Base-by-base conservation (phyloP, 2,797 vertebrate species). In the Ambastaia sidthimunki region DNA sequence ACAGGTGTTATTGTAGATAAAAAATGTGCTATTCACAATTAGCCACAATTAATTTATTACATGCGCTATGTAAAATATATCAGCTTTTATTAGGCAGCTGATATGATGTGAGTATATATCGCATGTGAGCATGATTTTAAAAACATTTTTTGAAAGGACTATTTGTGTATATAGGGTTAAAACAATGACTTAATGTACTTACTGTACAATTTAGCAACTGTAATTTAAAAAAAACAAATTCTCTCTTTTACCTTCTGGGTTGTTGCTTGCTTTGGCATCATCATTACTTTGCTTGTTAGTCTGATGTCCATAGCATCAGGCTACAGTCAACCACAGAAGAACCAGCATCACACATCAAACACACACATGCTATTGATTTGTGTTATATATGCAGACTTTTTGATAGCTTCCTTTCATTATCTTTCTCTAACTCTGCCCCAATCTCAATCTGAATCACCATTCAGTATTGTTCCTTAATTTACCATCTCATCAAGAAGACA, bases 401-500 rank as follows among this genome's bases (percentile, higher is more conserved):
- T 25, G 15, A 84, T 85, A 87, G 54, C 19, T 62, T 59, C 28
- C 78, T 83, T 92, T 92, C 92, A 91, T 92, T 84, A 77, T 54
- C 25, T 19, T 28, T 67, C 48, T 71, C 28, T 34, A 48, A 16
- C 21, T 54, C 62, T 57, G 25, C 28, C 59, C 65, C 25, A 69
- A 47, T 78, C 67, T 16, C n/a, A n/a, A n/a, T n/a, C n/a, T n/a
- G n/a, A n/a, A n/a, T n/a, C 31, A 67, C 15, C 44, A 34, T 11
- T 63, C 34, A 59, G 21, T 74, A 68, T 44, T 78, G 21, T 80
- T 25, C 66, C n/a, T 77, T 12, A 25, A 13, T 73, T 69, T 75
- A 62, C 72, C 68, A 4, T 69, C n/a, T 76, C 76, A 71, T 85
- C 91, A 92, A 92, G 93, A 92, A 78, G 52, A 19, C 67, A 55